phyloP scores from a whole-genome alignment of 2,797 vertebrate species.

The Pristis pectinata region DNA sequence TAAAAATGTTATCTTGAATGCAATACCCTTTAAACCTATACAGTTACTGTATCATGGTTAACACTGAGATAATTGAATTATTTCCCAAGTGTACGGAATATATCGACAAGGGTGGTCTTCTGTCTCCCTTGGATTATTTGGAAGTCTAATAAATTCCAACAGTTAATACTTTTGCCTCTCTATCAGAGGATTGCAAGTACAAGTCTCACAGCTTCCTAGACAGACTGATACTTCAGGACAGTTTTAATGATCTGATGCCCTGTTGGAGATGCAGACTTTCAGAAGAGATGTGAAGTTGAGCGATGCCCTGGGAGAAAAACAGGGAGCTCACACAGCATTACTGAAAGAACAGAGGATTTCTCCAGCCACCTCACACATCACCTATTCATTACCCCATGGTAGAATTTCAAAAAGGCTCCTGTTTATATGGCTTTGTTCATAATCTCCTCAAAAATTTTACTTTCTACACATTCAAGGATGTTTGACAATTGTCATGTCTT shows the following conservation, averaged over 20 bases:
- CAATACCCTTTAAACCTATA: too few species aligned
- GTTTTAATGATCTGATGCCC: neutral
- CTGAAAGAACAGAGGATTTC: neutral
- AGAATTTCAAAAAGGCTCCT: too few species aligned
- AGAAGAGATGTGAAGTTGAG: neutral
- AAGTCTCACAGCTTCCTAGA: neutral
- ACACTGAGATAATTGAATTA: too few species aligned
- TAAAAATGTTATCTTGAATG: too few species aligned
- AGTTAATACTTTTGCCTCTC: neutral
- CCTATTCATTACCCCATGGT: neutral
- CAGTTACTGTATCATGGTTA: too few species aligned
- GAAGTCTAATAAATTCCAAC: too few species aligned
- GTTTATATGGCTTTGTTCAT: neutral
- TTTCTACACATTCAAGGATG: neutral
- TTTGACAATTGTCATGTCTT: neutral
- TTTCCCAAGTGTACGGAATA: too few species aligned
- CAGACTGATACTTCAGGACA: neutral
- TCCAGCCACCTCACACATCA: neutral
- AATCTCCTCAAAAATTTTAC: neutral
- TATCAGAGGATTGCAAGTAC: neutral
- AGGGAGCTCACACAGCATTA: neutral
- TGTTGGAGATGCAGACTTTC: neutral
- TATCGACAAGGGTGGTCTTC: too few species aligned
- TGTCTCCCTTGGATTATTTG: neutral
- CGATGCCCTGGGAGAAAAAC: neutral